Base-by-base conservation (phyloP, 2,888 invertebrate genomes). In the Oligia fasciuncula region DNA sequence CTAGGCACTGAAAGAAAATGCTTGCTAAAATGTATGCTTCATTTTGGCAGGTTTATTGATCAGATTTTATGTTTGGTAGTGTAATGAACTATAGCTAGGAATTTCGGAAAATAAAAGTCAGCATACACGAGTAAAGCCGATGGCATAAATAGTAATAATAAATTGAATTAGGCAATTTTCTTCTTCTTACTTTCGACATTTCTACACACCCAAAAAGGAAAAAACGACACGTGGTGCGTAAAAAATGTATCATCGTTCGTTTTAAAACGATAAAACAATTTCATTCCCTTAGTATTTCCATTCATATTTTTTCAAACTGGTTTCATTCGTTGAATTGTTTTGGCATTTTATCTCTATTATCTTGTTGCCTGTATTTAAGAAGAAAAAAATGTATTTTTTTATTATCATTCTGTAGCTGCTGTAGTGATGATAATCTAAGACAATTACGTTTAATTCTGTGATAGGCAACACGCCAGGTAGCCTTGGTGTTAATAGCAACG, bases 241-340 rank as follows among this genome's bases (percentile, higher is more conserved):
- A 75, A 76, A 75, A 57, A n/a, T 57, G 1, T 35, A 65, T 35
- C n/a, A 17, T 29, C 40, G 4, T 49, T 49, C 51, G 51, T 17
- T 51, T 17, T 51, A 17, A 51, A 51, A 51, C 51, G 17, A 51
- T 51, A 17, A 51, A 51, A 51, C 23, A 8, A 54, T 54, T 69
- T n/a, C 19, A 67, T 81, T 80, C 51, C 74, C 74, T 66, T 62
- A 17, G 14, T 81, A 40, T 62, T 67, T 46, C 23, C 49, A 76
- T 80, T 82, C 69, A 62, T 66, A 54, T 19, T 17, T 29, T 17
- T 17, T 51, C 0, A 46, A 83, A 83, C 77, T 40, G 66, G 80
- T 77, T 77, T 54, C 66, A 40, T 82, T 76, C 57, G 66, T 60
- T 5, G 60, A 35, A 35, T 57, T 40, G 17, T 3, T 43, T 62